Base-by-base conservation (phyloP, 2,113 vertebrate genomes). In the Aplodontia rufa region DNA sequence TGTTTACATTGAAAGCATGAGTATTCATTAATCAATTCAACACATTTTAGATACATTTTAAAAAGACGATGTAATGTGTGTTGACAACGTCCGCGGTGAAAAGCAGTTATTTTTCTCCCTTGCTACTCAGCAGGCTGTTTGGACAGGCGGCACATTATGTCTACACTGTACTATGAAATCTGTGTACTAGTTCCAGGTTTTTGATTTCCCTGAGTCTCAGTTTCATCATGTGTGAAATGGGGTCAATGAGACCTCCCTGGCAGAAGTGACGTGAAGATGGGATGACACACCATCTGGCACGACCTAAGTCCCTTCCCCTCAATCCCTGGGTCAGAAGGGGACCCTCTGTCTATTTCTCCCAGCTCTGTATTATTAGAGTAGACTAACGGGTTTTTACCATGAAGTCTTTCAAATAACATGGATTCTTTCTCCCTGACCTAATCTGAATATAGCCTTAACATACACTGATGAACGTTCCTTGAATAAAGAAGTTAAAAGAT, bases 1-100 rank as follows among this genome's bases (percentile, higher is more conserved):
- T 91, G 96, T 94, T 97, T 97, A 97, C 93, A 94, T 68, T 62
- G 75, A 60, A 93, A 42, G 71, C 19, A 72, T 92, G 93, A 97
- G 86, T 97, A 96, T 97, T 97, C 87, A 96, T 87, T 90, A 96
- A 91, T 55, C 95, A 81, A 68, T 79, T 83, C 94, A 93, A 94
- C 92, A 95, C 58, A 96, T 87, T 97, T 87, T 88, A 94, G 93
- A 95, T 66, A 93, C 40, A 93, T 83, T 90, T 97, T 97, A 94
- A 82, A 97, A 97, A 94, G 83, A 51, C 0, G 16, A 95, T 72
- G 35, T 53, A 78, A 74, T 89, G 89, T 93, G 85, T 97, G 93
- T 95, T 93, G 93, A 96, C 96, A 97, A 81, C 60, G n/a, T 55
- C 62, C 69, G 66, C 47, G 55, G 78, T 90, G 51, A 92, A 96